Evolutionary conservation across 64 coral and sea anemone genomes (phyloP).

Genomic region (Stichodactyla helianthus): DNA sequence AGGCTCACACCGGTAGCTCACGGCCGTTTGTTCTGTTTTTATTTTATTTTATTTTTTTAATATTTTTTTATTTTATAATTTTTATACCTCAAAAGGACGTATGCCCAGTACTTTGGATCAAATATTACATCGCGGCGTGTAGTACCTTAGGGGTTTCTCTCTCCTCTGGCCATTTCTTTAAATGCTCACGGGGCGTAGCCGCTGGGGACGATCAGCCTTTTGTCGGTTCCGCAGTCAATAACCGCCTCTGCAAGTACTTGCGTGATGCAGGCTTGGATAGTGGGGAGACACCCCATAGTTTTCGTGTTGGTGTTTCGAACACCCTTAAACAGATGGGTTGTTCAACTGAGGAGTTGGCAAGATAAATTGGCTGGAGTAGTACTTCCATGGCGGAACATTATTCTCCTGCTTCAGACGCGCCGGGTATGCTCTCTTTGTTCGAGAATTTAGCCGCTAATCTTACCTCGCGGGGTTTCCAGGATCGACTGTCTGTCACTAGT

Average conservation of each 20-base stretch:
- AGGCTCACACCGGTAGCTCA: not conserved
- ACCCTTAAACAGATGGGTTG: not conserved
- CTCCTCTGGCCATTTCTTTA: slow-evolving; percentile 26
- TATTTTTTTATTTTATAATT: no score
- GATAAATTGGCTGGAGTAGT: not conserved
- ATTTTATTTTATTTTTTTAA: no score
- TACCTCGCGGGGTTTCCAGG: no score
- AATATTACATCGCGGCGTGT: slow-evolving; percentile 16
- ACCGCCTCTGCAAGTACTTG: slow-evolving; percentile 20
- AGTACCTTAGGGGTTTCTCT: not conserved
- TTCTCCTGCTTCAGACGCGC: no score
- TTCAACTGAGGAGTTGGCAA: not conserved
- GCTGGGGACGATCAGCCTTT: not conserved
- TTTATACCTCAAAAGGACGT: not conserved
- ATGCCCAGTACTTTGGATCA: slow-evolving; percentile 30
- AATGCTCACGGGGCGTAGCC: not conserved
- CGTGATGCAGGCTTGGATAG: not conserved
- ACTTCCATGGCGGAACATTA: not conserved
- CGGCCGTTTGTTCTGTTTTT: slow-evolving; percentile 10
- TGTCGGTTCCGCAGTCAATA: slow-evolving; percentile 23
- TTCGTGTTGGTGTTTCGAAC: not conserved
- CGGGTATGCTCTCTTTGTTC: no score
- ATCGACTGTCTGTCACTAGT: no score
- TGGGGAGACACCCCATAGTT: slow-evolving; percentile 23
- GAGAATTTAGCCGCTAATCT: no score